phyloP scores from a whole-genome alignment of 2,797 vertebrate genomes.

The Macropus fuliginosus region DNA sequence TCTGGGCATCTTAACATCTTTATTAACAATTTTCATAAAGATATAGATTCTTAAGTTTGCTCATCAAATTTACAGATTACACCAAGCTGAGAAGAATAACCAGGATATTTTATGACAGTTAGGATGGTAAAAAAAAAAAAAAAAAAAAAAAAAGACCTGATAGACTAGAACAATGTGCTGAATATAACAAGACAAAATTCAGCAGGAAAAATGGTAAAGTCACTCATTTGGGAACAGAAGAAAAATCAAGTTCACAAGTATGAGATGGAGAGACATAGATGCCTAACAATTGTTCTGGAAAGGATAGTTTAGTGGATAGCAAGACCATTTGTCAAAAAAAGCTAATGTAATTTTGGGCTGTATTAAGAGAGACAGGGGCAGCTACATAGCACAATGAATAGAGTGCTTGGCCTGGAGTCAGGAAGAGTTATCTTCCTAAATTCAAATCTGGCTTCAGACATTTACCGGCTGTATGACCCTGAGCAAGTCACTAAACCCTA shows the following conservation, averaged over 20 bases:
- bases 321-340: neutral
- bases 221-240: neutral
- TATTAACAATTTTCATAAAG: neutral
- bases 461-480: too few relatives aligned
- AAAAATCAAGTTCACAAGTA: neutral
- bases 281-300: neutral
- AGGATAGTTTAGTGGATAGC: neutral
- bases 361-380: neutral
- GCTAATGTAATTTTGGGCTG: neutral
- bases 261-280: neutral
- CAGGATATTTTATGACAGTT: neutral
- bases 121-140: too few relatives aligned
- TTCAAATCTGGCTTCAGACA: too few relatives aligned
- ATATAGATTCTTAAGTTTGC: neutral
- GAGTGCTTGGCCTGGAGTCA: too few relatives aligned
- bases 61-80: neutral
- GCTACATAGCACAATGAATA: too few relatives aligned
- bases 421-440: too few relatives aligned
- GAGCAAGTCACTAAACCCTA: too few relatives aligned
- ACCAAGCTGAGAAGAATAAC: neutral
- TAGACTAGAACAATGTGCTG: neutral
- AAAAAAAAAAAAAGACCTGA: neutral
- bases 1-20: neutral
- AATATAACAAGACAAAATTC: neutral
- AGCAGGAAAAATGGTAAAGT: neutral